Percentiles rank a stretch among this genome's conserved stretches.
Conservation (phyloP, 2,888 invertebrate genomes). For the Diaprepes abbreviatus region DNA sequence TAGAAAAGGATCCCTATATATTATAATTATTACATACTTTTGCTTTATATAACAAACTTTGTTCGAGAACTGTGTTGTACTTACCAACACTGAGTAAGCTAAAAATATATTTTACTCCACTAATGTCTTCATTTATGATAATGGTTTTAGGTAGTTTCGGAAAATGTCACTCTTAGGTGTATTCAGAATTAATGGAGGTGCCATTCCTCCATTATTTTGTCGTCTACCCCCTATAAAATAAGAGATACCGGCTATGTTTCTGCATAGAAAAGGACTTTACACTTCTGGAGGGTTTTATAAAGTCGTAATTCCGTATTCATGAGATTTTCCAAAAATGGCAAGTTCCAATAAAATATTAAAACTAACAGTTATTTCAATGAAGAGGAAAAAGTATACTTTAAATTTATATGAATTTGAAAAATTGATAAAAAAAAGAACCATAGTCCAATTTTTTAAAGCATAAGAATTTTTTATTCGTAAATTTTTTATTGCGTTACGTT, state of each 20-base stretch:
- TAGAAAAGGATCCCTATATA: too few species aligned
- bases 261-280: conserved; percentile 28
- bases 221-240: conserved; percentile 19
- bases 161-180: conserved; percentile 28
- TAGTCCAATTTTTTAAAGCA: too few species aligned
- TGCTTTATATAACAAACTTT: too few species aligned
- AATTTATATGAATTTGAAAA: too few species aligned
- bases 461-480: too few species aligned
- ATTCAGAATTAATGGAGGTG: conserved; percentile 35
- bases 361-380: too few species aligned
- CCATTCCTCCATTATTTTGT: conserved; percentile 26
- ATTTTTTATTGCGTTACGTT: too few species aligned
- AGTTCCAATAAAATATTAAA: too few species aligned
- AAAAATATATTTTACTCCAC: background rate
- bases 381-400: too few species aligned
- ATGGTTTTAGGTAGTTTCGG: conserved; percentile 26
- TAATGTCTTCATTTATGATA: conserved; percentile 13
- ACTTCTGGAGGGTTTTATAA: conserved; percentile 5
- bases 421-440: too few species aligned
- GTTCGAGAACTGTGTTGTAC: too few species aligned
- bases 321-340: background rate
- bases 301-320: conserved; percentile 17
- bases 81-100: background rate
- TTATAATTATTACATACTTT: too few species aligned
- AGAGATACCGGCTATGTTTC: conserved; percentile 15